Evolutionary conservation across 2,888 invertebrate genomes (phyloP).

Genomic region (Portevinia maculata): DNA sequence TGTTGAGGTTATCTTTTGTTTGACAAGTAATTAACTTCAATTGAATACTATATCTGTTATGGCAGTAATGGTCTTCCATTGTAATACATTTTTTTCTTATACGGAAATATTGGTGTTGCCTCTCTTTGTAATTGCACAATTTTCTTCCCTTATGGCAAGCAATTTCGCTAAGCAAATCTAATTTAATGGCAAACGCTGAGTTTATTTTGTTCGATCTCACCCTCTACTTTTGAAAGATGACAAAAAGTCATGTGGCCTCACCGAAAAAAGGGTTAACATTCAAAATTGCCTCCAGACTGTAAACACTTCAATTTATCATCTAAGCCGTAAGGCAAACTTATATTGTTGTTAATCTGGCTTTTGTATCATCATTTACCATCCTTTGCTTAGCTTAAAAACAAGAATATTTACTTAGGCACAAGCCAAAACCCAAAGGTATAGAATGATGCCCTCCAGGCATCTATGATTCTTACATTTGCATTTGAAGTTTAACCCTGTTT

Average conservation of each 20-base stretch:
- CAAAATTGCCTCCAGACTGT: slow-evolving; percentile 38
- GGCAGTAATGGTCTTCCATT: too few species aligned
- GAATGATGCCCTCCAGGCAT: slow-evolving; percentile 44
- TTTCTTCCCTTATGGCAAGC: background rate
- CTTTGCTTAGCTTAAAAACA: background rate
- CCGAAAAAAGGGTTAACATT: slow-evolving; percentile 36
- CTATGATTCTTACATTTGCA: slow-evolving; percentile 53
- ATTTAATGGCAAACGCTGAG: slow-evolving; percentile 19
- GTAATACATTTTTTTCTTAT: too few species aligned
- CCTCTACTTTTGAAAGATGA: slow-evolving; percentile 16
- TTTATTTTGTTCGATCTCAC: slow-evolving; percentile 29
- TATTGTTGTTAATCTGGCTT: slow-evolving; percentile 57
- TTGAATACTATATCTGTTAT: too few species aligned
- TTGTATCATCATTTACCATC: slow-evolving; percentile 24
- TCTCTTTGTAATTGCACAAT: background rate
- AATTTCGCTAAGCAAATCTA: slow-evolving; percentile 34
- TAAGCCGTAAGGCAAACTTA: slow-evolving; percentile 63
- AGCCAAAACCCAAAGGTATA: slow-evolving; percentile 25
- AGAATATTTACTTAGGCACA: slow-evolving; percentile 55
- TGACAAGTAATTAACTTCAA: too few species aligned
- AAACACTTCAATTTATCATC: slow-evolving; percentile 36
- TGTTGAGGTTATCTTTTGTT: too few species aligned
- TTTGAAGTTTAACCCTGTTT: slow-evolving; percentile 44
- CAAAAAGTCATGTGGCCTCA: slow-evolving; percentile 25
- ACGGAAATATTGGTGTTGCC: too few species aligned